Percentiles rank a stretch among this genome's conserved stretches.
These are phyloP conservation scores for Pogonus chalceus DNA, from an alignment of 1,140 invertebrate genomes.

Conservation along the genomic window DNA sequence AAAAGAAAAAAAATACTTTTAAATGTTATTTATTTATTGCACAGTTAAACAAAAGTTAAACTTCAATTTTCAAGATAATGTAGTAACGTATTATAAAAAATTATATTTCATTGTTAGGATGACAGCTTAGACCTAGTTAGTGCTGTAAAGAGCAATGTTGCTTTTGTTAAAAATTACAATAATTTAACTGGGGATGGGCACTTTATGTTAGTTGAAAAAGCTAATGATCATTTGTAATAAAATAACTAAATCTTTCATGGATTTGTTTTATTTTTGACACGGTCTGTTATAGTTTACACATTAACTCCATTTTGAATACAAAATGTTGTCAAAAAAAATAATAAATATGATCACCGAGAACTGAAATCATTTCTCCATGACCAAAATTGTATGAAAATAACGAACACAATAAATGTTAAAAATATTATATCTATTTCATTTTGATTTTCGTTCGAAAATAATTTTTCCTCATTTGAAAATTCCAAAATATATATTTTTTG, in stretches of 20 bases:
- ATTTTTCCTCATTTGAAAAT: too few relatives aligned
- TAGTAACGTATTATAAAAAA: conserved; percentile 19
- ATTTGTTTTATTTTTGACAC: background rate
- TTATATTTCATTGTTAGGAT: conserved; percentile 34
- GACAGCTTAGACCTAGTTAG: conserved; percentile 30
- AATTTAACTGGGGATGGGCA: conserved; percentile 36
- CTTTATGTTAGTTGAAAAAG: conserved; percentile 34
- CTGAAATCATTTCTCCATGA: background rate
- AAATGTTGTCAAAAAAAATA: background rate
- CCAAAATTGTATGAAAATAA: background rate
- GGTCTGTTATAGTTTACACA: background rate
- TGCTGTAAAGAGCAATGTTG: conserved; percentile 35
- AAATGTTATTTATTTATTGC: conserved; percentile 1
- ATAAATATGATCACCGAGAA: background rate
- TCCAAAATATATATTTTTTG: too few relatives aligned
- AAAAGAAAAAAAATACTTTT: too few relatives aligned
- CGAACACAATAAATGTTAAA: background rate
- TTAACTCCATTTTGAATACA: background rate
- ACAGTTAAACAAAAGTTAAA: conserved; percentile 3
- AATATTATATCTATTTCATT: too few relatives aligned
- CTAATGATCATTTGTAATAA: conserved; percentile 37
- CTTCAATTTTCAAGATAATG: conserved; percentile 12
- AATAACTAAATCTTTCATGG: conserved; percentile 19
- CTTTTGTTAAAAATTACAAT: conserved; percentile 30
- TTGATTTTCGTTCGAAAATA: too few relatives aligned